These are phyloP conservation scores for Aphidius gifuensis DNA, from an alignment of 1,140 invertebrate genomes.

Conservation along the genomic window DNA sequence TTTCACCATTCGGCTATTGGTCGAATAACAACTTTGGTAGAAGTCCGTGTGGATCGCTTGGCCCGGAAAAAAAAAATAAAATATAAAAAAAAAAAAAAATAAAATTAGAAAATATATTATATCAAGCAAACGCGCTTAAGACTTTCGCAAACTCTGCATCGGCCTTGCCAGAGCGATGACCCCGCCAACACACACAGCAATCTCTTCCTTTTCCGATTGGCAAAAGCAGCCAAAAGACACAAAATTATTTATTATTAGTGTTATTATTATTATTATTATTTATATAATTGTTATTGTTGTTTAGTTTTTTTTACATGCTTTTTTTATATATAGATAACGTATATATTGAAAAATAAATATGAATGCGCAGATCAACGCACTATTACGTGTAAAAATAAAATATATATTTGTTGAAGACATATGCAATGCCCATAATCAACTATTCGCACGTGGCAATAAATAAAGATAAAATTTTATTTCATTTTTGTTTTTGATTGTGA, in stretches of 20 bases:
- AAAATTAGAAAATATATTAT: too few relatives aligned
- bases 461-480: too few relatives aligned
- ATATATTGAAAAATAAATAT: background rate
- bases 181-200: constrained; percentile 13
- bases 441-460: too few relatives aligned
- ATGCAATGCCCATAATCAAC: too few relatives aligned
- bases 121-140: constrained; percentile 16
- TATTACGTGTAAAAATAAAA: too few relatives aligned
- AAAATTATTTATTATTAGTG: background rate
- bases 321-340: background rate
- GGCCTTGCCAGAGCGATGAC: constrained; percentile 26
- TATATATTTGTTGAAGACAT: too few relatives aligned
- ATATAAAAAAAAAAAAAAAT: constrained; percentile 19
- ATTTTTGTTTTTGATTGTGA: too few relatives aligned
- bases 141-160: constrained; percentile 26
- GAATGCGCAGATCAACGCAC: background rate
- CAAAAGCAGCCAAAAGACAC: background rate
- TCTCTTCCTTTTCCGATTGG: constrained; percentile 16
- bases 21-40: constrained; percentile 36
- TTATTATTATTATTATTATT: background rate
- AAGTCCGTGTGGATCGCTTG: constrained; percentile 29
- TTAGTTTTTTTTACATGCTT: background rate
- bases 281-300: background rate
- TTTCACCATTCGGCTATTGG: constrained; percentile 43
- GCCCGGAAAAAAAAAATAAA: background rate